Base-by-base conservation (phyloP, 2,888 invertebrate species). In the Anaspis maculata region DNA sequence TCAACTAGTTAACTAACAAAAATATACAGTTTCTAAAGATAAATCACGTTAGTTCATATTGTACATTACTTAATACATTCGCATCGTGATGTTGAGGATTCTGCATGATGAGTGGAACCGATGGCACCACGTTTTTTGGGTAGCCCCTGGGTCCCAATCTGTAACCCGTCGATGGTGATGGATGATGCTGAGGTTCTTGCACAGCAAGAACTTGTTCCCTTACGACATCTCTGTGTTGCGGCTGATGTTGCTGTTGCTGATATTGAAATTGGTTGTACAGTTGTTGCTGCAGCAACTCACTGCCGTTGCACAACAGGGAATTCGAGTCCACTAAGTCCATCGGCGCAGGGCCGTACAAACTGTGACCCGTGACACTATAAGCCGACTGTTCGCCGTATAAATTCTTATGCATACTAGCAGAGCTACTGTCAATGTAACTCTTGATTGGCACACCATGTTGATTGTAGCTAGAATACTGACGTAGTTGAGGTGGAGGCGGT, bases 211-310 rank as follows among this genome's bases (percentile, higher is more conserved):
- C n/a, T n/a, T n/a, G n/a, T n/a, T n/a, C n/a, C n/a, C n/a, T n/a
- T n/a, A n/a, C n/a, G n/a, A n/a, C n/a, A n/a, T n/a, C n/a, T n/a
- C n/a, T n/a, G n/a, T n/a, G n/a, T n/a, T n/a, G n/a, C n/a, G n/a
- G n/a, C n/a, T n/a, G n/a, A 30, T 59, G 56, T 39, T 59, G 51
- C 41, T 59, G 60, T 44, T 61, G 61, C 34, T 60, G 60, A 9
- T 19, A 43, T 35, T 58, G 60, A 36, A 56, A 48, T 29, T 59
- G 59, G 32, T 51, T 55, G 43, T 59, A 59, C 19, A 56, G 47
- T 39, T 62, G 62, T 38, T 60, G 61, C 39, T 62, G 62, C 3
- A 58, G 43, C 14, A 62, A 43, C 25, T 62, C 63, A n/a, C n/a
- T n/a, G 3, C 63, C 62, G 35, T 63, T 62, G 29, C 51, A 49